Evolutionary conservation across 1,140 invertebrate species (phyloP).

Genomic region (Sipha flava): DNA sequence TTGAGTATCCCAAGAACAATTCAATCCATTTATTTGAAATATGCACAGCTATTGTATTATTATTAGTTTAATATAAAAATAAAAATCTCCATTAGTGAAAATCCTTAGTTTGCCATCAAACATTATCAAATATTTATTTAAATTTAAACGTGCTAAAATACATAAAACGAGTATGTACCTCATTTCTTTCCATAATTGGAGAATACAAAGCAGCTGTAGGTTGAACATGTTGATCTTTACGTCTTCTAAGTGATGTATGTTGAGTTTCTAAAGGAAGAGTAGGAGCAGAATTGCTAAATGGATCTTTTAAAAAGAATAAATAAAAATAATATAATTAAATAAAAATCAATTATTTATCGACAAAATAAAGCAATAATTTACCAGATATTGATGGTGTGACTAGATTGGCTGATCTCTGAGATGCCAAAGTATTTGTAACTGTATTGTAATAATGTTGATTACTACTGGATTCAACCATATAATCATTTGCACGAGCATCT

Average conservation of each 20-base stretch:
- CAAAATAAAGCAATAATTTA: background rate
- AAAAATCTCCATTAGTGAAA: no score
- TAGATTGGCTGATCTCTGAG: conserved; percentile 20
- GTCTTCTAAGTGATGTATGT: conserved; percentile 50
- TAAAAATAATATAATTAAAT: background rate
- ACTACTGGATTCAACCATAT: conserved; percentile 30
- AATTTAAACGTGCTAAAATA: background rate
- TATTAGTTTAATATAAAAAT: no score
- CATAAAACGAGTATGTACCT: conserved; percentile 41
- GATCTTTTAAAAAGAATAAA: background rate
- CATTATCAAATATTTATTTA: background rate
- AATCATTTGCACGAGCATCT: conserved; percentile 36
- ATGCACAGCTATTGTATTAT: no score
- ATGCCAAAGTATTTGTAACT: conserved; percentile 19
- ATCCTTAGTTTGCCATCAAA: no score
- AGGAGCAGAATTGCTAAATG: conserved; percentile 1
- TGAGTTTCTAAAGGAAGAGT: conserved; percentile 45
- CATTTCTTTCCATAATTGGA: conserved; percentile 46
- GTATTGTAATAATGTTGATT: conserved; percentile 29
- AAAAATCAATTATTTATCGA: background rate
- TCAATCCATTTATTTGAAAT: no score
- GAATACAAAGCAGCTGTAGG: conserved; percentile 44
- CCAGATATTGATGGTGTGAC: conserved; percentile 20
- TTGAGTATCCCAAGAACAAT: no score
- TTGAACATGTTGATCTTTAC: conserved; percentile 45